A percentile compares a stretch with the other conserved stretches of the same genome.
Conservation (phyloP, 2,888 invertebrate species). For the Ectemnius cavifrons region DNA sequence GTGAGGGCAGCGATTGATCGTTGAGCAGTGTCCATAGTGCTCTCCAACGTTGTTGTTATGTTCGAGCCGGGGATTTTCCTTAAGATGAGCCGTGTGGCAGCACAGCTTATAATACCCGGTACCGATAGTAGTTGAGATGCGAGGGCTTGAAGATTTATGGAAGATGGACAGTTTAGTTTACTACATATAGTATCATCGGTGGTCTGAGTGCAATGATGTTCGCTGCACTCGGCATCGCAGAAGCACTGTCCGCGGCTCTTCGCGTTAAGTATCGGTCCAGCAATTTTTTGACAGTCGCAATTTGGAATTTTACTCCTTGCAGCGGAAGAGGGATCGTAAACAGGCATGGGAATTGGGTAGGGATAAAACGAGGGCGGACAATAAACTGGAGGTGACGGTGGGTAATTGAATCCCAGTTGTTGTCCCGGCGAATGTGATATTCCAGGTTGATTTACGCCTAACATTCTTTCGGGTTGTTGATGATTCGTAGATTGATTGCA, state of each 20-base stretch:
- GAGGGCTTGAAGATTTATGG: slow-evolving; percentile 71
- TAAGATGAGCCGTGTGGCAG: slow-evolving; percentile 68
- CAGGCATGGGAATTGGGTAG: slow-evolving; percentile 61
- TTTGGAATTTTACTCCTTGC: slow-evolving; percentile 11
- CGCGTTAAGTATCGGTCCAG: too few species aligned
- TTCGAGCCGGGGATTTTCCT: slow-evolving; percentile 70
- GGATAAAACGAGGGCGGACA: slow-evolving; percentile 63
- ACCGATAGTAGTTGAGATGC: slow-evolving; percentile 71
- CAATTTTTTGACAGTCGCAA: slow-evolving; percentile 42
- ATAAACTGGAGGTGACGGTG: slow-evolving; percentile 43
- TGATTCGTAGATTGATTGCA: slow-evolving; percentile 46
- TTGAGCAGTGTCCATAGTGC: slow-evolving; percentile 68
- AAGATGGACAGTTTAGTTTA: slow-evolving; percentile 68
- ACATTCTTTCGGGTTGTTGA: slow-evolving; percentile 28
- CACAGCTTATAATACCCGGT: slow-evolving; percentile 71
- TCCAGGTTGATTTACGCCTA: slow-evolving; percentile 11
- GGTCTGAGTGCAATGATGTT: slow-evolving; percentile 47
- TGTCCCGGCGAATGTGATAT: slow-evolving; percentile 20
- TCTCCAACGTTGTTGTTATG: slow-evolving; percentile 65
- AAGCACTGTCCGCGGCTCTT: too few species aligned
- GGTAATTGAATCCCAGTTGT: slow-evolving; percentile 29
- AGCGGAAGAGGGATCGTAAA: slow-evolving; percentile 51
- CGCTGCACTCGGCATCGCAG: neutral
- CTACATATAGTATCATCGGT: slow-evolving; percentile 64
- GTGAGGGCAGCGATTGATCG: slow-evolving; percentile 58